Conservation (phyloP, 2,888 invertebrate genomes). For the Spilosoma lubricipeda region DNA sequence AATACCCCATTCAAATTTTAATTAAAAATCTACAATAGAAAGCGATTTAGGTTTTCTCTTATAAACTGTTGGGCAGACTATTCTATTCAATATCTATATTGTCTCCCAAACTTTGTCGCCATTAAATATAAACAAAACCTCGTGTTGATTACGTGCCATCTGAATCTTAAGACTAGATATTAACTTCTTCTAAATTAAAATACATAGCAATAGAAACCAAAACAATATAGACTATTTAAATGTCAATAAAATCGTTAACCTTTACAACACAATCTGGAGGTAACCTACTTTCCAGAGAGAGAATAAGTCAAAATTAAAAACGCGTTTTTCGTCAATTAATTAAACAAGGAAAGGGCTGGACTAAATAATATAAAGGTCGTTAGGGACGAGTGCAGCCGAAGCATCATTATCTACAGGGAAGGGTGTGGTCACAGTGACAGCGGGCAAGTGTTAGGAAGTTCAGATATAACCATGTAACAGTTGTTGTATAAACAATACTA, state of each 20-base stretch:
- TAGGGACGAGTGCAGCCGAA: slow-evolving; percentile 77
- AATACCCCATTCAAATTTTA: background rate
- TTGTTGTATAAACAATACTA: no score
- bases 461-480: no score
- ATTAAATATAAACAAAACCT: background rate
- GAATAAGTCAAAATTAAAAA: slow-evolving; percentile 71
- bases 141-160: background rate
- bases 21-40: background rate
- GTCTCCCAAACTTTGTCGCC: background rate
- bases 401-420: slow-evolving; percentile 77
- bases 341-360: slow-evolving; percentile 79
- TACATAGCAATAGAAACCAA: slow-evolving; percentile 1
- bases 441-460: slow-evolving; percentile 24
- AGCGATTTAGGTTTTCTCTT: background rate
- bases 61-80: background rate
- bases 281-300: slow-evolving; percentile 45
- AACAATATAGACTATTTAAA: background rate
- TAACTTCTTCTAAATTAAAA: slow-evolving; percentile 6
- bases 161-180: slow-evolving; percentile 5
- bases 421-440: slow-evolving; percentile 49
- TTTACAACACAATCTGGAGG: slow-evolving; percentile 30
- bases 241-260: slow-evolving; percentile 23
- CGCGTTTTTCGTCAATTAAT: slow-evolving; percentile 80
- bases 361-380: slow-evolving; percentile 83
- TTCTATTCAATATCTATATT: background rate